phyloP scores from a whole-genome alignment of 2,888 invertebrate genomes.

The Eupithecia exiguata region DNA sequence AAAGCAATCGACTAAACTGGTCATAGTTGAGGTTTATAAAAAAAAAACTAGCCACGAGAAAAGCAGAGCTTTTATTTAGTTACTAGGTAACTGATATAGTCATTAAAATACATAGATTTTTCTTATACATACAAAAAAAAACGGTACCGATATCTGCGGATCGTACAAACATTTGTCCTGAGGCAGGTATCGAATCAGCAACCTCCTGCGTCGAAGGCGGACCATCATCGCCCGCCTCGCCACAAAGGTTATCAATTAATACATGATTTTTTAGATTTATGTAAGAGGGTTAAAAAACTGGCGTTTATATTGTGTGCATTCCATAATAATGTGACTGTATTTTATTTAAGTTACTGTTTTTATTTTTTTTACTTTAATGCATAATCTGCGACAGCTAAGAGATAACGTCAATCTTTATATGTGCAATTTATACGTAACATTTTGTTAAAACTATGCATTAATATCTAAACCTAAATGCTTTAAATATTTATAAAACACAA shows the following conservation, averaged over 20 bases:
- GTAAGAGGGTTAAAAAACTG: background rate
- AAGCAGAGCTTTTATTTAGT: background rate
- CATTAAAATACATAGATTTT: background rate
- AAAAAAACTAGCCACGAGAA: background rate
- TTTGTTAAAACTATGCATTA: background rate
- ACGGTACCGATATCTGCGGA: background rate
- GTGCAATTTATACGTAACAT: background rate
- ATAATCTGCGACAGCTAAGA: background rate
- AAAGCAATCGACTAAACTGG: background rate
- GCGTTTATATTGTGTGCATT: conserved; percentile 17
- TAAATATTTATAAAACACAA: conserved; percentile 14
- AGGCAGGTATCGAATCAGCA: background rate
- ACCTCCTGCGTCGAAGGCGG: background rate
- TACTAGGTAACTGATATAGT: background rate
- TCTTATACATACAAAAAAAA: background rate
- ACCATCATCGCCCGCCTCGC: background rate
- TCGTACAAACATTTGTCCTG: background rate
- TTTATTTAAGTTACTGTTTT: background rate
- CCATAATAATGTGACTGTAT: background rate
- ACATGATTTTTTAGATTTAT: background rate
- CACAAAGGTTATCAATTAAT: background rate
- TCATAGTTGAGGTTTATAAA: background rate
- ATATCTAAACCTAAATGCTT: conserved; percentile 22
- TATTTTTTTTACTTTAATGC: background rate
- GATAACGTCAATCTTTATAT: background rate